These are phyloP conservation scores for Distichodus sexfasciatus DNA, from an alignment of 2,797 vertebrate species.

Conservation along the genomic window DNA sequence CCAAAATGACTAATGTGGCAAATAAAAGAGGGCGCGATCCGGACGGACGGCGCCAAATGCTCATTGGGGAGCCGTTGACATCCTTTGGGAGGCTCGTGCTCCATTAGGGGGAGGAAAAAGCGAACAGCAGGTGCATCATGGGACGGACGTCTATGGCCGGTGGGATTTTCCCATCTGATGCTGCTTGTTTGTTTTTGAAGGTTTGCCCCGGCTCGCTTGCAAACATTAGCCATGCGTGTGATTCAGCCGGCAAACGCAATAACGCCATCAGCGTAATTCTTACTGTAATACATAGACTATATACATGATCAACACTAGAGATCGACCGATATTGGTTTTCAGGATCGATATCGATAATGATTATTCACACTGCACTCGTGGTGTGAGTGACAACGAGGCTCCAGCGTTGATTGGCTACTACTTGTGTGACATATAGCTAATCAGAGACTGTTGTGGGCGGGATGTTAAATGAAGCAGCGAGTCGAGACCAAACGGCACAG, in stretches of 20 bases:
- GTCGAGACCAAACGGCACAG: no score
- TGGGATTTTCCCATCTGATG: slow-evolving; percentile 41
- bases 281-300: slow-evolving; percentile 11
- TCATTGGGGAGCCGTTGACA: neutral
- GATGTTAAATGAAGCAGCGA: no score
- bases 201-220: slow-evolving; percentile 32
- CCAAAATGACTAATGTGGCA: slow-evolving; percentile 56
- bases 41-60: slow-evolving; percentile 5
- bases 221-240: slow-evolving; percentile 56
- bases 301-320: no score
- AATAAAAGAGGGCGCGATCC: slow-evolving; percentile 58
- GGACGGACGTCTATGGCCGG: slow-evolving; percentile 29
- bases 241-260: slow-evolving; percentile 55
- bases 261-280: slow-evolving; percentile 54
- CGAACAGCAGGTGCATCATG: slow-evolving; percentile 33
- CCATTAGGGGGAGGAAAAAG: neutral
- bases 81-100: neutral
- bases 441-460: no score
- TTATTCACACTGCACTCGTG: no score
- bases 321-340: no score
- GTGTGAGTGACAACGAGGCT: no score
- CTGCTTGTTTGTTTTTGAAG: slow-evolving; percentile 53
- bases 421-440: no score
- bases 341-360: no score
- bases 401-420: no score